Percentiles rank a stretch among this genome's conserved stretches.
phyloP scores from a whole-genome alignment of 2,797 vertebrate species.

The Argyrosomus regius region DNA sequence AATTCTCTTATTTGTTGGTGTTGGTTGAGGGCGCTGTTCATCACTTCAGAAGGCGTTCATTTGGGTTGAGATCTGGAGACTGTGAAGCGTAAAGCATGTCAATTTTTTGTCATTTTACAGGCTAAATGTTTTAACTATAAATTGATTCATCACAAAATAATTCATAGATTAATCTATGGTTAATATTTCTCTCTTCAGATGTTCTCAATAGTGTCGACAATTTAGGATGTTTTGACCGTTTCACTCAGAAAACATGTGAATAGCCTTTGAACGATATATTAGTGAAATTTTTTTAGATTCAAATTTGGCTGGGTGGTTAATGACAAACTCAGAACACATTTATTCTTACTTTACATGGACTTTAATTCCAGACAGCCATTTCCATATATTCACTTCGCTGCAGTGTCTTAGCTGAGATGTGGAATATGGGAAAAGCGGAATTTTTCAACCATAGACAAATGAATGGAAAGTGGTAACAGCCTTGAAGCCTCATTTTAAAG shows the following conservation, averaged over 20 bases:
- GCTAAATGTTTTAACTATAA: not conserved
- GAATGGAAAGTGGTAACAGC: not conserved
- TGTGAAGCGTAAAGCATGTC: not conserved
- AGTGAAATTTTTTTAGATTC: no score
- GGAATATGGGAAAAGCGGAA: no score
- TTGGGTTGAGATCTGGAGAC: not conserved
- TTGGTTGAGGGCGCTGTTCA: no score
- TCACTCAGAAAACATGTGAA: not conserved
- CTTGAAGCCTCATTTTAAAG: not conserved
- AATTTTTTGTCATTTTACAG: not conserved
- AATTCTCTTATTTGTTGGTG: no score
- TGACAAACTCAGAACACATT: no score
- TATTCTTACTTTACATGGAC: no score
- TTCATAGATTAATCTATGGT: not conserved
- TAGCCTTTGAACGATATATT: no score
- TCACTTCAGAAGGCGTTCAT: not conserved
- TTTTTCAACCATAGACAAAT: not conserved
- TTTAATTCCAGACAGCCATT: not conserved
- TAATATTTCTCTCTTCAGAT: not conserved
- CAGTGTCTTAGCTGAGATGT: not conserved
- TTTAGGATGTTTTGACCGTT: not conserved
- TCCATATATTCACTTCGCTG: not conserved
- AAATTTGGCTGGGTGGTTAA: no score
- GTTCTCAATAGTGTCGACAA: not conserved
- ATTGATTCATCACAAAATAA: not conserved